These are phyloP conservation scores for Thinocorus orbignyianus DNA, from an alignment of 2,113 vertebrate species.

Conservation along the genomic window DNA sequence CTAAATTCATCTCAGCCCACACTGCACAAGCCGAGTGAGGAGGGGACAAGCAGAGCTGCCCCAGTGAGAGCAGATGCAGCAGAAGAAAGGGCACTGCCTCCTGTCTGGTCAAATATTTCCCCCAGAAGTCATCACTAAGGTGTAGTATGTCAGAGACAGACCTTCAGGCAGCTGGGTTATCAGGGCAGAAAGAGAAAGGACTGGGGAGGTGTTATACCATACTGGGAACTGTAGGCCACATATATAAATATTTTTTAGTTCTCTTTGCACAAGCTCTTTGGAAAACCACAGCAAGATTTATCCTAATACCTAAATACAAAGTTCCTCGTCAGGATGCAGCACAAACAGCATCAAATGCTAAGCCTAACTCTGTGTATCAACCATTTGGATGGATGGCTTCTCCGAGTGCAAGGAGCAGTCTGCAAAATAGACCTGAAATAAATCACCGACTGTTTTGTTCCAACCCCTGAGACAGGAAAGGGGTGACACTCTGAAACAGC, in stretches of 20 bases:
- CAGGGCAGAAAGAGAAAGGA: not conserved
- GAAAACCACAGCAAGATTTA: not conserved
- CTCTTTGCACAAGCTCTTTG: not conserved
- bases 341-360: not conserved
- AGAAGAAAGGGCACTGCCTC: accelerated
- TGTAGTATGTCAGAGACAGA: too few relatives aligned
- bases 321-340: not conserved
- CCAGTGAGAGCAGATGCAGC: not conserved
- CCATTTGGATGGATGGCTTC: not conserved
- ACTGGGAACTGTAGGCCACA: not conserved
- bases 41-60: not conserved
- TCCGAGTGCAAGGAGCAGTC: not conserved
- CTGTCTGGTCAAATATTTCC: not conserved
- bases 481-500: not conserved
- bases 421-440: not conserved
- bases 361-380: not conserved
- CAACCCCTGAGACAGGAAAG: not conserved
- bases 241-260: not conserved
- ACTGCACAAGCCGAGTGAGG: not conserved
- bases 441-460: not conserved
- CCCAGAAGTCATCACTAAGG: not conserved
- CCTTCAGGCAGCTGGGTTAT: not conserved
- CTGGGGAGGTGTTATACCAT: not conserved
- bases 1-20: not conserved
- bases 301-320: not conserved